These are phyloP conservation scores for Poeciliopsis infans DNA, from an alignment of 2,797 vertebrate genomes.

Conservation along the genomic window DNA sequence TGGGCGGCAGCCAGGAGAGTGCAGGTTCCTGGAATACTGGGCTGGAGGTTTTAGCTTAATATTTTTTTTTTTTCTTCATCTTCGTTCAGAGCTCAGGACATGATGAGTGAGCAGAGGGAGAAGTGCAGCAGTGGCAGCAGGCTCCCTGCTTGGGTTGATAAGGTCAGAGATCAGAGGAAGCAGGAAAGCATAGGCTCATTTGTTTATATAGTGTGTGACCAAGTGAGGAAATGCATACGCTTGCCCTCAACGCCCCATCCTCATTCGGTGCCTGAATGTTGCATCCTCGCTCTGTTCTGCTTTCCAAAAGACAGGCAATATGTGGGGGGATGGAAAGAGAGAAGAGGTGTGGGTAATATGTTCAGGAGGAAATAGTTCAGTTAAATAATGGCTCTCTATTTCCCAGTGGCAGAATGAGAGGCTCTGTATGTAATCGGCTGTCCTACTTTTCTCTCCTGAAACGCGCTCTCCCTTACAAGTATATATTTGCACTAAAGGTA, in stretches of 20 bases:
- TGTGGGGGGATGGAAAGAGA: constrained; percentile 64
- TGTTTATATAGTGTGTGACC: constrained; percentile 82
- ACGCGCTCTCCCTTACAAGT: constrained; percentile 79
- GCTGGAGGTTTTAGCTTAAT: constrained; percentile 62
- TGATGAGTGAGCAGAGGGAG: constrained; percentile 63
- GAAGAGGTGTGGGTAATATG: constrained; percentile 78
- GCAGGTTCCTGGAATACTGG: constrained; percentile 64
- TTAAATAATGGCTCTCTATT: constrained; percentile 87
- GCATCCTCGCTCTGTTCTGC: constrained; percentile 74
- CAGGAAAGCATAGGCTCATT: constrained; percentile 77
- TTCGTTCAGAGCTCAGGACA: constrained; percentile 39
- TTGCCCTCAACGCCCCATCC: constrained; percentile 71
- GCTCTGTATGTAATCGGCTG: constrained; percentile 74
- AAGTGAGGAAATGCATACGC: constrained; percentile 82
- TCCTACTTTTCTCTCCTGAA: constrained; percentile 74
- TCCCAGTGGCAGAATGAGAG: constrained; percentile 75
- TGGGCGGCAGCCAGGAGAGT: constrained; percentile 49
- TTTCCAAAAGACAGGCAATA: constrained; percentile 83
- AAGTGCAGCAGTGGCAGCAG: constrained; percentile 45
- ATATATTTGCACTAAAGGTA: constrained; percentile 85
- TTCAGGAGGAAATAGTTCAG: constrained; percentile 85
- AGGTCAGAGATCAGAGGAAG: constrained; percentile 78
- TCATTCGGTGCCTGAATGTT: constrained; percentile 63
- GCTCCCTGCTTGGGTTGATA: constrained; percentile 71
- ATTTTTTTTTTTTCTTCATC: constrained; percentile 29